A percentile compares a stretch with the other conserved stretches of the same genome.
Conservation (phyloP, 2,888 invertebrate species). For the Nowickia ferox region DNA sequence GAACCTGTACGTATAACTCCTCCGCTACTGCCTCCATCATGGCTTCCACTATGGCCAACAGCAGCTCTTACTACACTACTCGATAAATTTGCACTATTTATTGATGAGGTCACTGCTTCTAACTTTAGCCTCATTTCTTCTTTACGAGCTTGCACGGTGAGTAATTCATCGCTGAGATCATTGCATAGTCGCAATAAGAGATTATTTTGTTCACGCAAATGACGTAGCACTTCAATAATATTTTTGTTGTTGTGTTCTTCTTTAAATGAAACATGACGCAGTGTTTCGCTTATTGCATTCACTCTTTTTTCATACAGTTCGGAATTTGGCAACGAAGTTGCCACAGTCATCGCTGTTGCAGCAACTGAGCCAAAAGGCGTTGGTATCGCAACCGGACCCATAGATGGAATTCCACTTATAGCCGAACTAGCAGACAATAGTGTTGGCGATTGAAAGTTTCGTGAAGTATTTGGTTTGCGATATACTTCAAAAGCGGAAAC, state of each 20-base stretch:
- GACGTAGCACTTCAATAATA: slow-evolving; percentile 85
- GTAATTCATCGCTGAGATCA: slow-evolving; percentile 94
- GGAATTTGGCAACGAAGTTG: slow-evolving; percentile 76
- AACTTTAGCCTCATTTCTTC: slow-evolving; percentile 91
- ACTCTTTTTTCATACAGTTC: slow-evolving; percentile 83
- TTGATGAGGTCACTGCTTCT: slow-evolving; percentile 60
- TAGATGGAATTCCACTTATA: slow-evolving; percentile 71
- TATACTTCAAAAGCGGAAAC: slow-evolving; percentile 93
- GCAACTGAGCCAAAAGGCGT: slow-evolving; percentile 70
- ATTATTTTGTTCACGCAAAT: slow-evolving; percentile 93
- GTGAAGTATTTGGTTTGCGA: slow-evolving; percentile 86
- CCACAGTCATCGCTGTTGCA: slow-evolving; percentile 67
- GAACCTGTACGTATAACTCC: slow-evolving; percentile 75
- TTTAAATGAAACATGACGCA: slow-evolving; percentile 82
- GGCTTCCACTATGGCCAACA: slow-evolving; percentile 15
- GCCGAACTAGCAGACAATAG: slow-evolving; percentile 73
- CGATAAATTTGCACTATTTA: slow-evolving; percentile 29
- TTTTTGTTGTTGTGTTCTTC: slow-evolving; percentile 81
- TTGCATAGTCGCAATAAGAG: slow-evolving; percentile 93
- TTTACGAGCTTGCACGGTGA: slow-evolving; percentile 93
- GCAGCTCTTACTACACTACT: slow-evolving; percentile 27
- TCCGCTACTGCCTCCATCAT: too few relatives aligned
- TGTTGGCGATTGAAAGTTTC: slow-evolving; percentile 84
- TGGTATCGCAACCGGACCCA: slow-evolving; percentile 56
- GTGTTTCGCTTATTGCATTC: slow-evolving; percentile 80